Evolutionary conservation across 2,113 vertebrate species (phyloP).

Genomic region (Oncorhynchus nerka): DNA sequence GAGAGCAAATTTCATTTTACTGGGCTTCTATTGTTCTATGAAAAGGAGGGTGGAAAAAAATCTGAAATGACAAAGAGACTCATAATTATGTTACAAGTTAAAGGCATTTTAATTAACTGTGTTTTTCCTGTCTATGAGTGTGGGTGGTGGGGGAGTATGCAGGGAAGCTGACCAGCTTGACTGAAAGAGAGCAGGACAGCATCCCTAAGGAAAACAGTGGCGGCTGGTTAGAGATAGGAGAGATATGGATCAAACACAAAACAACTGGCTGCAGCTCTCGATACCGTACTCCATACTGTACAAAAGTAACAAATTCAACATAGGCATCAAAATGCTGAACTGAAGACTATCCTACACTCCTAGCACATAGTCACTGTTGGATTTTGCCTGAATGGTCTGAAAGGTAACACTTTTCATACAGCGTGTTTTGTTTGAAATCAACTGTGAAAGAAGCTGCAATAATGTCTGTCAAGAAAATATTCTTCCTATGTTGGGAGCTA

Average conservation of each 20-base stretch:
- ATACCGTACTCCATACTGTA: too few species aligned
- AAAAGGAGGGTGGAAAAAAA: constrained; percentile 40
- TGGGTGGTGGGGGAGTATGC: constrained; percentile 27
- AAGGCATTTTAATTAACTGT: constrained; percentile 72
- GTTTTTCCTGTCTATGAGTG: constrained; percentile 36
- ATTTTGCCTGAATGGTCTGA: neutral
- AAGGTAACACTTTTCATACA: neutral
- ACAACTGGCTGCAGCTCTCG: neutral
- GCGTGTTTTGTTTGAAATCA: neutral
- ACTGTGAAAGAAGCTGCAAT: neutral
- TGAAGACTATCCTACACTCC: neutral
- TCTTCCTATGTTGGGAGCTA: neutral
- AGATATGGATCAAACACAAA: neutral
- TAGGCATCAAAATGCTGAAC: neutral
- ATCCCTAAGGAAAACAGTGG: neutral
- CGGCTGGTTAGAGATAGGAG: neutral
- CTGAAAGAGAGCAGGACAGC: neutral
- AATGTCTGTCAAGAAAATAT: neutral
- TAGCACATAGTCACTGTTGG: neutral
- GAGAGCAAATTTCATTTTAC: constrained; percentile 68
- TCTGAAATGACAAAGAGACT: constrained; percentile 64
- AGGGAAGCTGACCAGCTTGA: constrained; percentile 23
- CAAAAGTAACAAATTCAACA: neutral
- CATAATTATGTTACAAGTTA: constrained; percentile 62
- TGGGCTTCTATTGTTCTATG: constrained; percentile 65